Evolutionary conservation across 2,888 invertebrate genomes (phyloP).

Genomic region (Pseudeuparius sepicola): DNA sequence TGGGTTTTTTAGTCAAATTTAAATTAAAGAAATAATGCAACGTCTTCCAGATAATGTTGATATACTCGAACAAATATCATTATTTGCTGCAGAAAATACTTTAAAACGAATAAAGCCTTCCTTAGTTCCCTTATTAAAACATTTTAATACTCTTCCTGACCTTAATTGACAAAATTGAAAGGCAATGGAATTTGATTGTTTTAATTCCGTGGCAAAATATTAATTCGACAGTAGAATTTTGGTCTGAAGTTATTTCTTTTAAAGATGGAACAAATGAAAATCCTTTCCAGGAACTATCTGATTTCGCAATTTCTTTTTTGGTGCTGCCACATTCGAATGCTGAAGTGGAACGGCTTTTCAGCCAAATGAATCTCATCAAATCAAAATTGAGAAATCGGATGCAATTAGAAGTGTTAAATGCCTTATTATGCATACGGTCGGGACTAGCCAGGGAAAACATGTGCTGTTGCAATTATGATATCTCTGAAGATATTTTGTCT

Average conservation of each 20-base stretch:
- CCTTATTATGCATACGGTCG: constrained; percentile 3
- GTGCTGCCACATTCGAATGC: constrained; percentile 21
- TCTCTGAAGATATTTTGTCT: not conserved
- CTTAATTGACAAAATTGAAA: constrained; percentile 1
- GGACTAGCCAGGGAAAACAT: not conserved
- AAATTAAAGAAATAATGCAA: constrained; percentile 1
- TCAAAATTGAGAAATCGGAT: constrained; percentile 11
- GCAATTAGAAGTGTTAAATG: not conserved
- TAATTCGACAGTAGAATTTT: not conserved
- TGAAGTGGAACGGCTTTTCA: constrained; percentile 20
- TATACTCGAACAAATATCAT: constrained; percentile 1
- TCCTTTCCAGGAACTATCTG: constrained; percentile 29
- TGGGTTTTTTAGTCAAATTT: not conserved
- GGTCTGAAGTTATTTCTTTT: not conserved
- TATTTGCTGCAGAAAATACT: not conserved
- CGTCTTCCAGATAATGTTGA: not conserved
- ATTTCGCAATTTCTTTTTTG: constrained; percentile 16
- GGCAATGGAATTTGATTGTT: not conserved
- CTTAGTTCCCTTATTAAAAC: not conserved
- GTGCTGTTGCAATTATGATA: constrained; percentile 1
- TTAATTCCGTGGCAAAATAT: not conserved
- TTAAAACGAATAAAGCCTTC: not conserved
- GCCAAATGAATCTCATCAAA: constrained; percentile 19
- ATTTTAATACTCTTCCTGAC: too few species aligned
- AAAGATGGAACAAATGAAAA: constrained; percentile 37